Evolutionary conservation across 2,113 vertebrate species (phyloP).

Genomic region (Brachyistius frenatus): DNA sequence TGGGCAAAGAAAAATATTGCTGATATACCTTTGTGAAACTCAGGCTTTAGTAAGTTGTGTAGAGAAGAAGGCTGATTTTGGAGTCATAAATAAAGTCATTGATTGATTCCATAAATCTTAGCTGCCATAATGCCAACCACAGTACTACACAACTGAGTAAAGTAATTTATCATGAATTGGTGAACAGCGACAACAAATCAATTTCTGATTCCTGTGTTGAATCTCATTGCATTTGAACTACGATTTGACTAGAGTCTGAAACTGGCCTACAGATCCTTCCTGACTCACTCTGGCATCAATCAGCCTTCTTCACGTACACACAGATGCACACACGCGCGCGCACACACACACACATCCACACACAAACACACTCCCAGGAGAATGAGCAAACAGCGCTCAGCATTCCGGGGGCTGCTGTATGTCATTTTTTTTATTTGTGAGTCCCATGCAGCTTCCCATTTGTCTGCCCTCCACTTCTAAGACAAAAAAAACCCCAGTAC

Average conservation of each 20-base stretch:
- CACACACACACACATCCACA: conserved; percentile 27
- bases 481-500: conserved; percentile 59
- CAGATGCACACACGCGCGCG: conserved; percentile 13
- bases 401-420: conserved; percentile 26
- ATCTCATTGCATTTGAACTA: conserved; percentile 62
- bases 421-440: conserved; percentile 55
- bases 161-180: conserved; percentile 64
- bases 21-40: conserved; percentile 45
- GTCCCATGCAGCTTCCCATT: conserved; percentile 42
- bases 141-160: conserved; percentile 34
- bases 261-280: conserved; percentile 29
- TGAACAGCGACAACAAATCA: conserved; percentile 65
- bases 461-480: conserved; percentile 43
- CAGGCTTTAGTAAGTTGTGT: conserved; percentile 32
- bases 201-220: conserved; percentile 45
- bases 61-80: conserved; percentile 48
- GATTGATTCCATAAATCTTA: conserved; percentile 68
- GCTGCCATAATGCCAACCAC: conserved; percentile 70
- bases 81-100: conserved; percentile 55
- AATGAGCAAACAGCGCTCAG: conserved; percentile 42
- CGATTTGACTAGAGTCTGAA: conserved; percentile 50
- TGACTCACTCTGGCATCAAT: conserved; percentile 50
- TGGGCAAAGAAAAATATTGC: conserved; percentile 59
- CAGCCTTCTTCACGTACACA: conserved; percentile 30
- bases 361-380: conserved; percentile 24